phyloP scores from a whole-genome alignment of 2,888 invertebrate species.

The Mimumesa dahlbomi region DNA sequence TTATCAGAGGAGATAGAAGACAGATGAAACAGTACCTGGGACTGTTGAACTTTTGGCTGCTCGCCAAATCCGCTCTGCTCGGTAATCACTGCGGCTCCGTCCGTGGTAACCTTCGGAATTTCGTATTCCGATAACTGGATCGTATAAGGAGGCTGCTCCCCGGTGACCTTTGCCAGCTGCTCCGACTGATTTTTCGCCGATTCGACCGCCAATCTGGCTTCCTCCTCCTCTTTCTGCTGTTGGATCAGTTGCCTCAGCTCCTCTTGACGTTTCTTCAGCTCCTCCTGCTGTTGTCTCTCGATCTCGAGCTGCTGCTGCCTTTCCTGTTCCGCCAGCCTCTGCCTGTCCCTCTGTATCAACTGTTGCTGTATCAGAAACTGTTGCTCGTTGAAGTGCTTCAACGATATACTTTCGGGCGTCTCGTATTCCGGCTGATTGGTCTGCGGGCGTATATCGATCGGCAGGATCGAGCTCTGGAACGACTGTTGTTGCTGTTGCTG shows the following conservation, averaged over 20 bases:
- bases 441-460: constrained; percentile 54
- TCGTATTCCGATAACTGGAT: constrained; percentile 52
- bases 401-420: constrained; percentile 76
- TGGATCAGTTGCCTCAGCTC: constrained; percentile 66
- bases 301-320: constrained; percentile 70
- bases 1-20: no score
- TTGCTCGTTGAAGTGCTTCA: constrained; percentile 78
- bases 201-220: constrained; percentile 43
- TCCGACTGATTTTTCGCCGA: constrained; percentile 50
- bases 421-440: constrained; percentile 66
- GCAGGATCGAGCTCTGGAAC: constrained; percentile 65
- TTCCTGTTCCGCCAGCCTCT: constrained; percentile 73
- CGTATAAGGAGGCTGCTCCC: constrained; percentile 30
- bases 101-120: constrained; percentile 51
- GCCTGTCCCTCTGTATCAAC: constrained; percentile 74
- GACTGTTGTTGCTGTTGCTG: no score
- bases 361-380: constrained; percentile 76
- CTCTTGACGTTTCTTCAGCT: constrained; percentile 68
- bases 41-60: constrained; percentile 48
- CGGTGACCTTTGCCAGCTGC: constrained; percentile 31
- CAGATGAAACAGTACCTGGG: constrained; percentile 55
- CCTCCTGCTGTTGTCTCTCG: constrained; percentile 68
- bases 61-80: constrained; percentile 38
- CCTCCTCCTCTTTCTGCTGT: constrained; percentile 63
- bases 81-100: constrained; percentile 22